A percentile compares a stretch with the other conserved stretches of the same genome.
These are phyloP conservation scores for Parnassius mnemosyne DNA, from an alignment of 2,888 invertebrate species.

Conservation along the genomic window DNA sequence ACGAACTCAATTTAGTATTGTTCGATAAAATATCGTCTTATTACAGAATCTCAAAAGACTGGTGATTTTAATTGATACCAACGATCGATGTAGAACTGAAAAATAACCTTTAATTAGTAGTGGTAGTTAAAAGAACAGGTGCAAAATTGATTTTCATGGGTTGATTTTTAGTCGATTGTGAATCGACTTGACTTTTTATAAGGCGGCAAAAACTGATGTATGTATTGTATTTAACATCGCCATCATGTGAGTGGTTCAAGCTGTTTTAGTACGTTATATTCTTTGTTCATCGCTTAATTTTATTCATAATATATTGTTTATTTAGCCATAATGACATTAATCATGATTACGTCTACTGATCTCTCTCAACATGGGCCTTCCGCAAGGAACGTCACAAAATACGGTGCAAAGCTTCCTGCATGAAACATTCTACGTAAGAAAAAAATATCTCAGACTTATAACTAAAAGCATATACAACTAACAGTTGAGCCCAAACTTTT, in stretches of 20 bases:
- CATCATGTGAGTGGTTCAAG: no score
- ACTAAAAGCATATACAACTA: no score
- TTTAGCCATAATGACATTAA: no score
- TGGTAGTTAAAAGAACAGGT: slow-evolving; percentile 12
- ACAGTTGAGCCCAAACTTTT: no score
- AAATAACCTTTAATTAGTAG: slow-evolving; percentile 2
- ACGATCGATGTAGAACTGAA: not conserved
- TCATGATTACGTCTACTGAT: no score
- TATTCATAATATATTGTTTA: not conserved
- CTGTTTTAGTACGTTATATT: not conserved
- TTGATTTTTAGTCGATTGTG: slow-evolving; percentile 2
- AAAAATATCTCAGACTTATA: no score
- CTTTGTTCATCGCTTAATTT: not conserved
- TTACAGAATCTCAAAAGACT: not conserved
- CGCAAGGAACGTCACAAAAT: no score
- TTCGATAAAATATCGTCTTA: slow-evolving; percentile 4
- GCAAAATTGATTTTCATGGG: slow-evolving; percentile 19
- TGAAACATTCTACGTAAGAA: no score
- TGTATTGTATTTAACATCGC: not conserved
- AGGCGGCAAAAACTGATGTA: not conserved
- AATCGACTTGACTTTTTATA: not conserved
- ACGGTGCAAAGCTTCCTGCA: no score
- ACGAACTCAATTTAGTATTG: slow-evolving; percentile 3
- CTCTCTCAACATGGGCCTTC: no score
- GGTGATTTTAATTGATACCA: slow-evolving; percentile 5